phyloP scores from a whole-genome alignment of 1,140 invertebrate genomes.

The Glossosoma conforme region DNA sequence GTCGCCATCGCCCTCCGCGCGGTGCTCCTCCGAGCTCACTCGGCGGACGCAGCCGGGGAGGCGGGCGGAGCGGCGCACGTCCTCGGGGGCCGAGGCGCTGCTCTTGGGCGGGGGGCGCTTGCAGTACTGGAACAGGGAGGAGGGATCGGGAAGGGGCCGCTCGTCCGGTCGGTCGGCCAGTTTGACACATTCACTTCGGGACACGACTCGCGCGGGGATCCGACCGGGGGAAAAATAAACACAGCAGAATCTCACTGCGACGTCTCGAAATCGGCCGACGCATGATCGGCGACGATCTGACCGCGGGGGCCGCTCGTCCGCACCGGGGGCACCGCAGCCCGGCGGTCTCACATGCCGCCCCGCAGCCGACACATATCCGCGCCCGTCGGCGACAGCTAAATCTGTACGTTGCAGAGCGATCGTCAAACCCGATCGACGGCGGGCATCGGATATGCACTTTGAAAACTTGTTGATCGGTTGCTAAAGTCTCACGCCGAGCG shows the following conservation, averaged over 20 bases:
- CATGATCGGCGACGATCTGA: constrained; percentile 4
- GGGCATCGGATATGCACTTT: not conserved
- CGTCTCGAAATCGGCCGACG: not conserved
- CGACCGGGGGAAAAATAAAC: not conserved
- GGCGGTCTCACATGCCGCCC: not conserved
- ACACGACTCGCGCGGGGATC: not conserved
- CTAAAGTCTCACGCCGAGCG: not conserved
- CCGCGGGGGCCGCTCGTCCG: constrained; percentile 32
- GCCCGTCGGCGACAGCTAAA: constrained; percentile 12
- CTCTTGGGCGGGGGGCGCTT: not conserved
- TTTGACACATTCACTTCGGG: constrained; percentile 17
- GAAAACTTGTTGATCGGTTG: constrained; percentile 11
- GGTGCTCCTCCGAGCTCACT: not conserved
- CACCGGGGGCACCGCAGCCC: not conserved
- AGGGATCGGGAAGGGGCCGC: constrained; percentile 14
- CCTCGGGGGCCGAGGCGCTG: constrained; percentile 7
- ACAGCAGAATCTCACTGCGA: not conserved
- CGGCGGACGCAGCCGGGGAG: constrained; percentile 6
- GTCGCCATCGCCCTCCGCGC: not conserved
- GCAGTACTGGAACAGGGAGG: constrained; percentile 29
- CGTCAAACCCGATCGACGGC: not conserved
- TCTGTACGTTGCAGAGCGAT: not conserved
- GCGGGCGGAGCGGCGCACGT: constrained; percentile 31
- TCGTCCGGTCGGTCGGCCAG: constrained; percentile 25
- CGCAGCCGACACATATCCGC: not conserved